Conservation (phyloP, 1,140 invertebrate genomes). For the Cataglyphis hispanica region DNA sequence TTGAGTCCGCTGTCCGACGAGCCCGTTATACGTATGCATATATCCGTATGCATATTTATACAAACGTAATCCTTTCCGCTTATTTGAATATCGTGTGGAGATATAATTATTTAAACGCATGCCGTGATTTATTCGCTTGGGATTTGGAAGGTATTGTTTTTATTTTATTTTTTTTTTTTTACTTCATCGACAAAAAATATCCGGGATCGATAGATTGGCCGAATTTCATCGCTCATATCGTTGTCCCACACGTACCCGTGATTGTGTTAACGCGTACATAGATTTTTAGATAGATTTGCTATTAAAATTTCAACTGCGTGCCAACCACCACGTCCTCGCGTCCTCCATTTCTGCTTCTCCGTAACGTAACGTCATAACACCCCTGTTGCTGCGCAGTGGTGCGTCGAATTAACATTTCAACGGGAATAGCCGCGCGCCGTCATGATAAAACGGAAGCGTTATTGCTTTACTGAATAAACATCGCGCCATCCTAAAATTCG, state of each 20-base stretch:
- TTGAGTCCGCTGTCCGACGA: slow-evolving; percentile 26
- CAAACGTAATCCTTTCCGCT: slow-evolving; percentile 52
- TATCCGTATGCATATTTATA: slow-evolving; percentile 59
- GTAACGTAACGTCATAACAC: slow-evolving; percentile 47
- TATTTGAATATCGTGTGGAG: slow-evolving; percentile 54
- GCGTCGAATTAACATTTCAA: slow-evolving; percentile 70
- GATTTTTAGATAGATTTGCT: slow-evolving; percentile 46
- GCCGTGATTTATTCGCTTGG: slow-evolving; percentile 29
- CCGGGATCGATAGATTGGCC: not conserved
- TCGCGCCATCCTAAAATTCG: slow-evolving; percentile 51
- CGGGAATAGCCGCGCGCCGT: slow-evolving; percentile 35
- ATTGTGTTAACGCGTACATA: not conserved
- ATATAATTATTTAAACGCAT: slow-evolving; percentile 59
- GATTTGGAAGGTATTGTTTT: slow-evolving; percentile 42
- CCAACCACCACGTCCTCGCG: not conserved
- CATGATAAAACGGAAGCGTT: slow-evolving; percentile 45
- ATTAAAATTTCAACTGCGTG: slow-evolving; percentile 59
- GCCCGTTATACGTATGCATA: slow-evolving; percentile 43
- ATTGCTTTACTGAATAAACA: slow-evolving; percentile 74
- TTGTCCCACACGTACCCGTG: not conserved
- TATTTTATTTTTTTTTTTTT: not conserved
- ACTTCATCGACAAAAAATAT: slow-evolving; percentile 14
- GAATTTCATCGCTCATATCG: slow-evolving; percentile 10
- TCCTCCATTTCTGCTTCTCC: not conserved
- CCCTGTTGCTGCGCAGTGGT: not conserved